Evolutionary conservation across 2,888 invertebrate genomes (phyloP).

Genomic region (Pollenia labialis): DNA sequence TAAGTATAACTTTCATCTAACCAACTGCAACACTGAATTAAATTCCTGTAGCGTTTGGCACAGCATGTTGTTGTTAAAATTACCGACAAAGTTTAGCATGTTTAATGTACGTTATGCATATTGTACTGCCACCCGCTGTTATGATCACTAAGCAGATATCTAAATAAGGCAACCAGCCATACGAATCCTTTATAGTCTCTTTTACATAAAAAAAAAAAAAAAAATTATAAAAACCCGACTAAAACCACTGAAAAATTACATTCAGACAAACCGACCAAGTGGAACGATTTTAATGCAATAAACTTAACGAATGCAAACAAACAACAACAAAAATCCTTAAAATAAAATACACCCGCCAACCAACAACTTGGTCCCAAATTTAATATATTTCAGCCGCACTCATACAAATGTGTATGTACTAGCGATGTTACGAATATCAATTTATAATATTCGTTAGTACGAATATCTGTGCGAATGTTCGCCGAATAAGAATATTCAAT

Average conservation of each 20-base stretch:
- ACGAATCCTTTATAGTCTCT: not conserved
- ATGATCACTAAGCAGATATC: slow-evolving; percentile 62
- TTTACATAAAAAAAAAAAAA: not conserved
- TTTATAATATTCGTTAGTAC: no score
- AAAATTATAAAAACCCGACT: slow-evolving; percentile 20
- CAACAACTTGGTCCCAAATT: slow-evolving; percentile 19
- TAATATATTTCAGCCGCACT: slow-evolving; percentile 47
- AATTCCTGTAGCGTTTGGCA: slow-evolving; percentile 60
- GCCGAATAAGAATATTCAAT: no score
- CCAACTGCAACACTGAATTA: slow-evolving; percentile 32
- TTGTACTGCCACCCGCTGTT: slow-evolving; percentile 68
- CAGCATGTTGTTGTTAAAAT: slow-evolving; percentile 70
- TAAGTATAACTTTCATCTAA: slow-evolving; percentile 31
- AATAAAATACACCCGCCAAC: slow-evolving; percentile 50
- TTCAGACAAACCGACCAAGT: slow-evolving; percentile 62
- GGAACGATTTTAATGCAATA: slow-evolving; percentile 71
- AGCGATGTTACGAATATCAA: no score
- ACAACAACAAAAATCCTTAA: slow-evolving; percentile 13
- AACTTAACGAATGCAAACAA: slow-evolving; percentile 66
- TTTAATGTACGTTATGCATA: slow-evolving; percentile 66
- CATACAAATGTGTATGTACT: slow-evolving; percentile 17
- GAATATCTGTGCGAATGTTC: no score
- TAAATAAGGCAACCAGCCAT: slow-evolving; percentile 37
- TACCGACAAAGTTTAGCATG: slow-evolving; percentile 66
- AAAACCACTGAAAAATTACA: slow-evolving; percentile 63